Conservation (phyloP, 2,797 vertebrate species). For the Dendrocincla tyrannina region DNA sequence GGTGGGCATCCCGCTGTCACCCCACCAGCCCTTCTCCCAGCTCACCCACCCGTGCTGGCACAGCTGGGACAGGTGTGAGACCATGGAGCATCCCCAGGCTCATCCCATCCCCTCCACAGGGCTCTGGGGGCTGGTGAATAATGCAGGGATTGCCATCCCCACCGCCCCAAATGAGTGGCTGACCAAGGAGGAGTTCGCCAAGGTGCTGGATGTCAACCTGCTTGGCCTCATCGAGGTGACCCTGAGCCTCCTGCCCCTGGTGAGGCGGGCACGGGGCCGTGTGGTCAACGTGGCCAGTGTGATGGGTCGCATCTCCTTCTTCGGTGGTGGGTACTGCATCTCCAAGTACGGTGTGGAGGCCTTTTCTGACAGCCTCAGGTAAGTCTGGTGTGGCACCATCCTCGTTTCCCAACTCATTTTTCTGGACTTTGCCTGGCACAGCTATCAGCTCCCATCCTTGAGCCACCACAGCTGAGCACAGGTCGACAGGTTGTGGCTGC, state of each 20-base stretch:
- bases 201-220: constrained; percentile 69
- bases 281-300: constrained; percentile 85
- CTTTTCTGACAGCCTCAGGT: constrained; percentile 88
- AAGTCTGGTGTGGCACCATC: rapidly evolving
- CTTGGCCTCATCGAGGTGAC: constrained; percentile 74
- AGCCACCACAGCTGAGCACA: rapidly evolving
- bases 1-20: too few species aligned
- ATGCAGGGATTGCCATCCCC: background rate
- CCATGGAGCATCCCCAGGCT: background rate
- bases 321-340: constrained; percentile 84
- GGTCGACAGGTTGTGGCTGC: rapidly evolving
- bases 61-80: too few species aligned
- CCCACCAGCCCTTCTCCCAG: background rate
- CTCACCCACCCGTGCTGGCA: background rate
- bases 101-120: background rate
- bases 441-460: rapidly evolving
- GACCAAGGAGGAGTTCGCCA: constrained; percentile 53
- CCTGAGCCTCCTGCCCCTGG: constrained; percentile 82
- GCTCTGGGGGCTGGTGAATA: constrained; percentile 77
- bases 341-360: constrained; percentile 87
- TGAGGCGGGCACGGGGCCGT: constrained; percentile 81
- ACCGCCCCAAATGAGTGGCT: constrained; percentile 30
- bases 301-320: constrained; percentile 78
- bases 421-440: rapidly evolving
- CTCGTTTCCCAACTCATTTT: background rate